A percentile compares a stretch with the other conserved stretches of the same genome.
Conservation (phyloP, 2,888 invertebrate genomes). For the Polyommatus icarus region DNA sequence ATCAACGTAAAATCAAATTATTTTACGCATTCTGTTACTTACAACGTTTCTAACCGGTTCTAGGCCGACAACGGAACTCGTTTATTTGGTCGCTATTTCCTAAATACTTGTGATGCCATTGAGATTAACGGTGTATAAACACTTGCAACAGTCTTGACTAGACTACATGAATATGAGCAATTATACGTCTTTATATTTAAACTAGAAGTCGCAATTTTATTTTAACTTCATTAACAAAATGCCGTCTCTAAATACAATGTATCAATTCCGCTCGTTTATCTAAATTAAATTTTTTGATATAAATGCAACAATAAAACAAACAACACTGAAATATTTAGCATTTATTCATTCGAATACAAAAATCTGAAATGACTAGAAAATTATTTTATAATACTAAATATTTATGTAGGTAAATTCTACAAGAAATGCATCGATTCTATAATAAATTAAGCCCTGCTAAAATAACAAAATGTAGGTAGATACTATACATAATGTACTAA, state of each 20-base stretch:
- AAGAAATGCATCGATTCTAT: constrained; percentile 1
- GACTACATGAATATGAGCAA: not conserved
- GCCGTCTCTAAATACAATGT: too few relatives aligned
- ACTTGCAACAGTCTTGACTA: not conserved
- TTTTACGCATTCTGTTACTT: constrained; percentile 9
- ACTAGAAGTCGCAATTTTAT: too few relatives aligned
- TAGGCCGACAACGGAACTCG: constrained; percentile 23
- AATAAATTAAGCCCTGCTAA: not conserved
- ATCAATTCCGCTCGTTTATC: too few relatives aligned
- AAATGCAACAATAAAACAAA: constrained; percentile 34
- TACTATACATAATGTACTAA: not conserved
- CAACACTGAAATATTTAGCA: constrained; percentile 52
- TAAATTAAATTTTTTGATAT: not conserved
- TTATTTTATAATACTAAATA: constrained; percentile 36
- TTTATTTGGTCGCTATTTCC: constrained; percentile 26
- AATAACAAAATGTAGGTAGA: not conserved
- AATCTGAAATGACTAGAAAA: constrained; percentile 77
- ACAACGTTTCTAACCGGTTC: constrained; percentile 25
- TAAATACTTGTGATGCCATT: constrained; percentile 26
- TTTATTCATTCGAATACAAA: constrained; percentile 72
- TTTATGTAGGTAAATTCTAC: constrained; percentile 12
- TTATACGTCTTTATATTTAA: too few relatives aligned
- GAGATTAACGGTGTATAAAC: not conserved
- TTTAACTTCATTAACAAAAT: too few relatives aligned
- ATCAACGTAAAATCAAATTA: not conserved